Conservation (phyloP, 2,797 vertebrate genomes). For the Zalophus californianus region DNA sequence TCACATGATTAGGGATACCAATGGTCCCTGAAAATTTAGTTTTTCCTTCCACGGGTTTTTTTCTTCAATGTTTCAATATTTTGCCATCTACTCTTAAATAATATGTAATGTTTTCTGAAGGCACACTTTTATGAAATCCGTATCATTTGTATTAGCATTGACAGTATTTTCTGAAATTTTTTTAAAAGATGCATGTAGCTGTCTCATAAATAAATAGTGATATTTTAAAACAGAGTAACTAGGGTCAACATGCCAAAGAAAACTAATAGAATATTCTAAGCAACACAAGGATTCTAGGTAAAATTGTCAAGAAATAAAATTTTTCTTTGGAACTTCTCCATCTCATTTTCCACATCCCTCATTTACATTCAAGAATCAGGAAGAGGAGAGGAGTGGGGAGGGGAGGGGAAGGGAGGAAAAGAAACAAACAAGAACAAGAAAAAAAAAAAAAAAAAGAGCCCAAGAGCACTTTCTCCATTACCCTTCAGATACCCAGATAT, state of each 20-base stretch:
- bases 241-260: not conserved
- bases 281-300: slow-evolving; percentile 7
- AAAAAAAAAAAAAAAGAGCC: not conserved
- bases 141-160: slow-evolving; percentile 45
- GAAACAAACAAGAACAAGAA: not conserved
- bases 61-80: slow-evolving; percentile 54
- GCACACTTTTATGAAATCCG: slow-evolving; percentile 25
- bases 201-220: slow-evolving; percentile 33
- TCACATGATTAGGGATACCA: not conserved
- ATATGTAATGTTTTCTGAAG: slow-evolving; percentile 30
- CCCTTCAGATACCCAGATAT: not conserved
- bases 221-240: slow-evolving; percentile 50
- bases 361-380: slow-evolving; percentile 13
- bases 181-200: not conserved
- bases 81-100: slow-evolving; percentile 50
- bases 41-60: not conserved
- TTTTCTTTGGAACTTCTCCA: slow-evolving; percentile 38
- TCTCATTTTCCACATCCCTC: slow-evolving; percentile 10
- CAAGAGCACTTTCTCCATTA: slow-evolving; percentile 22
- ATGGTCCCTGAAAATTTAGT: slow-evolving; percentile 40
- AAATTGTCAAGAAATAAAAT: slow-evolving; percentile 42
- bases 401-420: not conserved
- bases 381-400: not conserved
- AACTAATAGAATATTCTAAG: slow-evolving; percentile 51
- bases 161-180: slow-evolving; percentile 29